Conservation (phyloP, 2,888 invertebrate genomes). For the Noctua janthe region DNA sequence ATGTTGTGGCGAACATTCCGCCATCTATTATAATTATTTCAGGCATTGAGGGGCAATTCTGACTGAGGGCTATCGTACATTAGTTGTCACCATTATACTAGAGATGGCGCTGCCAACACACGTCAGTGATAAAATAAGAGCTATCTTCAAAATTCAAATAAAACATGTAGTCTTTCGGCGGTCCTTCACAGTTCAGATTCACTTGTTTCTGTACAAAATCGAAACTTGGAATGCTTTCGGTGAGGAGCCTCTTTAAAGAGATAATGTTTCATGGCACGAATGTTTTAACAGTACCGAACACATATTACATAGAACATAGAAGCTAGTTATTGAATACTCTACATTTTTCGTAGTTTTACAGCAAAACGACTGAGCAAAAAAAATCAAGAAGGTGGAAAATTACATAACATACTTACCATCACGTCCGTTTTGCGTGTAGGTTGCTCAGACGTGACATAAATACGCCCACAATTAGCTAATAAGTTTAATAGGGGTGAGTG, state of each 20-base stretch:
- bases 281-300: background rate
- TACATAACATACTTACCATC: background rate
- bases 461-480: background rate
- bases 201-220: background rate
- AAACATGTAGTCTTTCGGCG: background rate
- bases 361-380: background rate
- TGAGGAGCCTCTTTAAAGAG: background rate
- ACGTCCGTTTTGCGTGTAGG: background rate
- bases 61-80: too few species aligned
- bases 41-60: background rate
- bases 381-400: background rate
- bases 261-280: background rate
- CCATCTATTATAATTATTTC: background rate
- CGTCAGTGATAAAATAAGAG: background rate
- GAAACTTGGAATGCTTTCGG: background rate
- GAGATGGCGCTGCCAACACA: conserved; percentile 10
- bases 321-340: background rate
- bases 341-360: background rate
- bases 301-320: background rate
- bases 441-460: background rate
- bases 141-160: background rate
- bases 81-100: background rate
- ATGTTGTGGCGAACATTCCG: background rate
- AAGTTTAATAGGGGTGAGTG: background rate
- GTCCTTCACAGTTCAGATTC: background rate